Percentiles rank a stretch among this genome's conserved stretches.
Evolutionary conservation across 2,888 invertebrate genomes (phyloP).

Genomic region (Acleris cristana): DNA sequence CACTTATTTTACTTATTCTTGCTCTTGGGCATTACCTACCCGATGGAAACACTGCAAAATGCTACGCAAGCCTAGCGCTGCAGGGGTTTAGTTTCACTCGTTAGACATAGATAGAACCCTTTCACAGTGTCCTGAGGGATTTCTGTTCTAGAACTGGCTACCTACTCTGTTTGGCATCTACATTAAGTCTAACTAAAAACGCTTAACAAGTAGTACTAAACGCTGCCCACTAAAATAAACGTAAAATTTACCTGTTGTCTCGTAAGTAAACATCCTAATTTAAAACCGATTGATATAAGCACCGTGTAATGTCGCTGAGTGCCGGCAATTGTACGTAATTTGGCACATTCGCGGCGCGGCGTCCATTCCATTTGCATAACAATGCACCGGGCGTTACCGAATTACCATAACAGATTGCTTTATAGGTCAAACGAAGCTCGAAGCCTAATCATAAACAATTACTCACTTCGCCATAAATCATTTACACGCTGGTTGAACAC

Average conservation of each 20-base stretch:
- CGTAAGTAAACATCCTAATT: conserved; percentile 30
- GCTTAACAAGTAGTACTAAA: too few relatives aligned
- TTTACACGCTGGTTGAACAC: conserved; percentile 26
- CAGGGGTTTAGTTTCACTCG: too few relatives aligned
- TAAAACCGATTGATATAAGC: conserved; percentile 21
- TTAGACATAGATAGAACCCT: too few relatives aligned
- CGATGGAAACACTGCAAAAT: too few relatives aligned
- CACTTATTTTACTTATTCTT: too few relatives aligned
- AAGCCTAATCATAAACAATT: conserved; percentile 39
- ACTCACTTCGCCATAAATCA: conserved; percentile 38
- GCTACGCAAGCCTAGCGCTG: too few relatives aligned
- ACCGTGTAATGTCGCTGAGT: conserved; percentile 18
- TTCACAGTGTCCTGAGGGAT: too few relatives aligned
- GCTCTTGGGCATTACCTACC: too few relatives aligned
- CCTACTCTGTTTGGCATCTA: too few relatives aligned
- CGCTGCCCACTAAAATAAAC: not conserved
- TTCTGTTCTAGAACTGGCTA: too few relatives aligned
- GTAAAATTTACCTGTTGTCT: conserved; percentile 1
- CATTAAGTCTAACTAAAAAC: too few relatives aligned
- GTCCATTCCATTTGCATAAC: conserved; percentile 69
- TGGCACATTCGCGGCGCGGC: conserved; percentile 21
- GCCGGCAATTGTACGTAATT: conserved; percentile 33
- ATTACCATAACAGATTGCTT: conserved; percentile 71
- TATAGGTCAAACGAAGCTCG: conserved; percentile 59
- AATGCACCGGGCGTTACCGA: conserved; percentile 62